phyloP scores from a whole-genome alignment of 2,113 vertebrate genomes.

The Corydoras sp. region DNA sequence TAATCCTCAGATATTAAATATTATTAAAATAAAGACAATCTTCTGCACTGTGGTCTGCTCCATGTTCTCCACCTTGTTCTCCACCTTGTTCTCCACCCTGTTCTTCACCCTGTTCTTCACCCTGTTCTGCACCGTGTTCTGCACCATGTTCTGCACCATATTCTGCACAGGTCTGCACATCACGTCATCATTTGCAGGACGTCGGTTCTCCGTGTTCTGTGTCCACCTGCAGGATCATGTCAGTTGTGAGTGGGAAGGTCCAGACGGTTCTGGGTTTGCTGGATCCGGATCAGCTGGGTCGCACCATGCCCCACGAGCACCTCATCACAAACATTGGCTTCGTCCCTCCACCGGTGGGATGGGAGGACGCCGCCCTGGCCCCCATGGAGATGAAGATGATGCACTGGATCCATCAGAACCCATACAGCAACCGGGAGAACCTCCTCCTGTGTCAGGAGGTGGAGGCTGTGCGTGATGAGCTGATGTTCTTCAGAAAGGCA shows the following conservation, averaged over 20 bases:
- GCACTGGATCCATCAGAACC: conserved; percentile 88
- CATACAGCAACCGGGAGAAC: conserved; percentile 84
- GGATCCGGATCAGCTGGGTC: conserved; percentile 76
- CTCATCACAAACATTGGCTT: conserved; percentile 83
- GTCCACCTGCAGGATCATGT: conserved; percentile 56
- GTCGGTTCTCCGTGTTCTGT: too few species aligned
- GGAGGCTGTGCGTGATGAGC: conserved; percentile 74
- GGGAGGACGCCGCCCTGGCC: conserved; percentile 62
- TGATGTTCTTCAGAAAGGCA: conserved; percentile 74
- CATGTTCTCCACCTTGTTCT: too few species aligned
- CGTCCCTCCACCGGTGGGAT: conserved; percentile 63
- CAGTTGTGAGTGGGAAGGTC: conserved; percentile 72
- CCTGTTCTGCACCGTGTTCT: too few species aligned
- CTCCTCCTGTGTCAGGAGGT: conserved; percentile 79
- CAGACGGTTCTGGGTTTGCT: conserved; percentile 83
- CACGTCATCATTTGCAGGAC: too few species aligned
- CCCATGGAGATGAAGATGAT: conserved; percentile 80
- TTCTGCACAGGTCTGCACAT: too few species aligned
- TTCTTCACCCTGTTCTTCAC: too few species aligned
- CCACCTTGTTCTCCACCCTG: too few species aligned
- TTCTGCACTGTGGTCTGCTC: too few species aligned
- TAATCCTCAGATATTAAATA: too few species aligned
- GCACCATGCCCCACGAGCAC: conserved; percentile 87
- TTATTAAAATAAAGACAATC: too few species aligned
- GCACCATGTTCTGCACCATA: too few species aligned